These are phyloP conservation scores for Xiphophorus hellerii DNA, from an alignment of 2,113 vertebrate species.

Conservation along the genomic window DNA sequence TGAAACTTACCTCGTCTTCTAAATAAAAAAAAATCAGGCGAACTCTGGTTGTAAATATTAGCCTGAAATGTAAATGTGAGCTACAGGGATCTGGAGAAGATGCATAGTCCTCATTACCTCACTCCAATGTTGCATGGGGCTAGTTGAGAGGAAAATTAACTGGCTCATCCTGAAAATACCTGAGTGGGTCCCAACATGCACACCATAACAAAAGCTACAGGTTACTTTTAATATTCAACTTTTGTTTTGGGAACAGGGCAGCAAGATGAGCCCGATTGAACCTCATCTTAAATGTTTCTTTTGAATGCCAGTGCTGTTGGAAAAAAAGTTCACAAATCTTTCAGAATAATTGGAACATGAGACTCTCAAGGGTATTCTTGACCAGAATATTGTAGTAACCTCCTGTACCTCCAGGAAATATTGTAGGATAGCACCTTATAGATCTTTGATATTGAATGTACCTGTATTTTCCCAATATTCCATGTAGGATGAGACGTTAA, in stretches of 20 bases:
- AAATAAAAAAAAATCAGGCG: conserved; percentile 36
- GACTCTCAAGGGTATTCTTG: conserved; percentile 24
- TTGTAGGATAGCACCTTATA: conserved; percentile 88
- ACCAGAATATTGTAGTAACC: conserved; percentile 58
- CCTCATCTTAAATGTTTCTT: conserved; percentile 29
- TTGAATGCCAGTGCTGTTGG: conserved; percentile 22
- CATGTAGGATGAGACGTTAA: conserved; percentile 78
- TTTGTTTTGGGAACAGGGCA: not conserved
- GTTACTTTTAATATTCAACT: conserved; percentile 4
- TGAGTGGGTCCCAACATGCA: conserved; percentile 10
- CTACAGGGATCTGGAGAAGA: conserved; percentile 46
- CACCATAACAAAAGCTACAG: conserved; percentile 10
- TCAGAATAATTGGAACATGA: conserved; percentile 1
- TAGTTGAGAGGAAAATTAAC: conserved; percentile 17
- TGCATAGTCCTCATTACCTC: conserved; percentile 55
- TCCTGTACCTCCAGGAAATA: conserved; percentile 64
- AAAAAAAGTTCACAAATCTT: conserved; percentile 23
- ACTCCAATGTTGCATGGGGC: conserved; percentile 31
- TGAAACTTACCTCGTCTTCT: conserved; percentile 66
- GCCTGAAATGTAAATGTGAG: conserved; percentile 56
- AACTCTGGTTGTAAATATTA: conserved; percentile 69
- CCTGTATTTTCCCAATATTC: conserved; percentile 77
- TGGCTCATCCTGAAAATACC: conserved; percentile 19
- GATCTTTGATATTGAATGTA: conserved; percentile 81
- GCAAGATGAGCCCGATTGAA: not conserved